Evolutionary conservation across 1,140 invertebrate species (phyloP), one percentile per base, ranked within the genome.

Genomic region (Lysiphlebus fabarum): DNA sequence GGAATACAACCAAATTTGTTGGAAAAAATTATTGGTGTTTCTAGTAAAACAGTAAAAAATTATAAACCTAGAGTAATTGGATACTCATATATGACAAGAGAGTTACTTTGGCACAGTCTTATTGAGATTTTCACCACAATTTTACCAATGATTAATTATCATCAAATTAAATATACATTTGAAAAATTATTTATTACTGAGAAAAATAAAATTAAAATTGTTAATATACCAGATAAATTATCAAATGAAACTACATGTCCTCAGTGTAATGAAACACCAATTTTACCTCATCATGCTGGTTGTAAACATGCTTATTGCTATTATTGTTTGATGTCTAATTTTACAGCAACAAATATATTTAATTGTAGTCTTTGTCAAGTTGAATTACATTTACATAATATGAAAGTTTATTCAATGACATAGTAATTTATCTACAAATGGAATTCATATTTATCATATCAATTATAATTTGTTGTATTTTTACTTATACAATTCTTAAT

Each of bases 31-130:
- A 63, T 80, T 6, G 64, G 66, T 0, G 71, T 80, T 17, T 65
- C 63, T 0, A 77, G 70, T 56, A 66, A 66, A 51, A 70, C 71
- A 14, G 63, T 63, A 2, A 67, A 53, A 6, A 58, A 50, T 5
- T 69, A 73, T 11, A 70, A 66, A 43, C 70, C 73, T 0, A 64
- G 78, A 45, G 67, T 61, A 9, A 80, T 80, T n/a, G 78, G 78
- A 0, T 80, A 79, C 59, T 77, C 78, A 6, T 80, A 78, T 50
- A 79, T 80, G 77, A 75, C 76, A 2, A 68, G 75, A 41, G 78
- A 80, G 62, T 62, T 80, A n/a, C 59, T 80, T 1, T 80, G 78
- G 78, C 75, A 80, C 49, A 70, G 77, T 8, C 59, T 79, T 10
- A 72, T 77, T 47, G 77, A 79, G 48, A 57, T 80, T 8, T 70